These are phyloP conservation scores for Ceyx cyanopectus DNA, from an alignment of 2,113 vertebrate genomes.

Conservation along the genomic window DNA sequence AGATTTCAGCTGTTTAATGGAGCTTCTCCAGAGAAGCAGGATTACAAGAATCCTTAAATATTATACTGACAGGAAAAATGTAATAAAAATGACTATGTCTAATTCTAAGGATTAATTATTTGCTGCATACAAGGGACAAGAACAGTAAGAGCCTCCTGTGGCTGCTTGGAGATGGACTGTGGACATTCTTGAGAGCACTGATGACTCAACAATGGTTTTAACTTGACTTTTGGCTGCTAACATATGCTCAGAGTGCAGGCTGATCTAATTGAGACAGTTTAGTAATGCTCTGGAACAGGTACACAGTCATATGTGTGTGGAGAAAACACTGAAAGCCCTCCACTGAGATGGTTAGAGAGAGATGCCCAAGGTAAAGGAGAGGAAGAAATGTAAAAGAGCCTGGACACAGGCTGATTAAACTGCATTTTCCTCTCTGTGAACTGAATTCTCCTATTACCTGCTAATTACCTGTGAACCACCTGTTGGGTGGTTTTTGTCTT, in stretches of 20 bases:
- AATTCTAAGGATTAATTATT: neutral
- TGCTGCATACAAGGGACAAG: neutral
- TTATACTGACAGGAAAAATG: neutral
- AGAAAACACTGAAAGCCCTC: neutral
- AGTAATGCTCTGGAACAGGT: neutral
- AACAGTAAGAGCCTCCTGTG: neutral
- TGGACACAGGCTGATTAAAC: neutral
- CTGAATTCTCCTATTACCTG: neutral
- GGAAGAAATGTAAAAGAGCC: neutral
- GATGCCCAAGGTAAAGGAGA: neutral
- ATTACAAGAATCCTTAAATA: neutral
- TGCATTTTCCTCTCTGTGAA: neutral
- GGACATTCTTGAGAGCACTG: neutral
- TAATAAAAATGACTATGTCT: neutral
- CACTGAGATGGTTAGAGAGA: neutral
- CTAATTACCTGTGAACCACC: neutral
- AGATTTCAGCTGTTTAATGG: neutral
- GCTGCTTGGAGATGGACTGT: neutral
- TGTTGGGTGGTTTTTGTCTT: neutral
- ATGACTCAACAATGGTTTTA: neutral
- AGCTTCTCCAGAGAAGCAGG: neutral
- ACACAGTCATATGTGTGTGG: neutral
- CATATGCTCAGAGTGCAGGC: neutral
- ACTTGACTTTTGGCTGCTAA: neutral
- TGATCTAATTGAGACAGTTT: neutral